Base-by-base conservation (phyloP, 2,888 invertebrate species). In the Seladonia tumulorum region DNA sequence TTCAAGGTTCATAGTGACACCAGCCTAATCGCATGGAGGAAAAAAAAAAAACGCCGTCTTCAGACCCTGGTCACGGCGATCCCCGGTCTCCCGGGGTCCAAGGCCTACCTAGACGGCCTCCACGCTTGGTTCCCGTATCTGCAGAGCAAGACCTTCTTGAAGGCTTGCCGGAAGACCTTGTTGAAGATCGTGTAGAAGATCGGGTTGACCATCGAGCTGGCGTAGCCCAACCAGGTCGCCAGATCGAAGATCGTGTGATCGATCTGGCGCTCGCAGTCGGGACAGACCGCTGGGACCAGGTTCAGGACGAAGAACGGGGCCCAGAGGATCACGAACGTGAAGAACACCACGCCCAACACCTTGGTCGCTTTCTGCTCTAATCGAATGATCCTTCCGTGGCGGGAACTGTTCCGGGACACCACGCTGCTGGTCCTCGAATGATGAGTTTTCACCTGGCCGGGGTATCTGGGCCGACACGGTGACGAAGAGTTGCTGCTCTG, bases 121-220 rank as follows among this genome's bases (percentile, higher is more conserved):
- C 96, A 96, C 53, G 96, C 94, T 73, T 95, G 95, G 87, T 96
- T 96, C 88, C 96, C 96, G 94, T 98, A 98, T 90, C 97, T 96
- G 95, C 98, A 98, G 82, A 97, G 95, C 81, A 98, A 95, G 16
- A 98, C 98, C 95, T 97, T 98, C 94, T 98, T 98, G 95, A 98
- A 98, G 0, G 98, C 98, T 94, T 98, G 97, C 68, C 99, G 96
- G 95, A 99, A 99, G 83, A 98, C 98, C 94, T 98, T 98, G 95
- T 99, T 99, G 95, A 99, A 99, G 93, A 99, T 98, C 42, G 99
- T 99, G 95, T 99, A 99, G 95, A 99, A 99, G 93, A 99, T 98
- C 1, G 99, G 99, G 95, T 99, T 99, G 53, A 99, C 98, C 97
- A 98, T 98, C 22, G 98, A 98, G 94, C 98, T 98, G 79, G 98